Percentiles rank a stretch among this genome's conserved stretches.
phyloP scores from a whole-genome alignment of 2,113 vertebrate species.

The Saccopteryx bilineata region DNA sequence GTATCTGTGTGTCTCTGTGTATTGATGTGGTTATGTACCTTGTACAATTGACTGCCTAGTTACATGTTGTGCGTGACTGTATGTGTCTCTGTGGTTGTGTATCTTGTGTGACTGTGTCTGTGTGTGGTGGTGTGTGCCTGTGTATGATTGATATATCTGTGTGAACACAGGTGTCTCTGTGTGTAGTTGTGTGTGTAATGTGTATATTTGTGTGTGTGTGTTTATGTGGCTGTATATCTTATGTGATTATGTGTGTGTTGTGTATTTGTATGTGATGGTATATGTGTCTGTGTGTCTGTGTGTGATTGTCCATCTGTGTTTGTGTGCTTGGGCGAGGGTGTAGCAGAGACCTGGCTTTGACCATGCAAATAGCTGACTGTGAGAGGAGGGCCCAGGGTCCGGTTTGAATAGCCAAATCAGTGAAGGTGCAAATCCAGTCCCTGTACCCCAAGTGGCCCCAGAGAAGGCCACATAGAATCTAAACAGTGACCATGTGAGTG shows the following conservation, averaged over 20 bases:
- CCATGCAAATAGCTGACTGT: background rate
- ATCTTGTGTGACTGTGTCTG: background rate
- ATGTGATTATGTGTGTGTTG: too few species aligned
- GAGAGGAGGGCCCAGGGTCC: background rate
- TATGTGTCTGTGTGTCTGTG: background rate
- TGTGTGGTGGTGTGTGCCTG: background rate
- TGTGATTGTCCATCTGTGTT: background rate
- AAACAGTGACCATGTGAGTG: background rate
- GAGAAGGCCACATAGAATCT: accelerated
- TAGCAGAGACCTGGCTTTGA: background rate
- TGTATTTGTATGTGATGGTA: background rate
- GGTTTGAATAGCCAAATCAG: background rate
- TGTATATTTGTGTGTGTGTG: background rate
- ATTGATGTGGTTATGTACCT: background rate
- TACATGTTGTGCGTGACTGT: background rate
- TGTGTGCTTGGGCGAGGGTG: background rate
- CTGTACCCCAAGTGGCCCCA: background rate
- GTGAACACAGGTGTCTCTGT: background rate
- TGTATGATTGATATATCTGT: background rate
- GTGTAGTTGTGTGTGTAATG: background rate
- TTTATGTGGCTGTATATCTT: background rate
- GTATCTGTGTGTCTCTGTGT: background rate
- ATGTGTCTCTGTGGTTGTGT: background rate
- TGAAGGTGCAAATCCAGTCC: background rate
- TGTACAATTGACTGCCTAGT: background rate